Evolutionary conservation across 1,140 invertebrate species (phyloP).

Genomic region (Macrosteles quadrilineatus): DNA sequence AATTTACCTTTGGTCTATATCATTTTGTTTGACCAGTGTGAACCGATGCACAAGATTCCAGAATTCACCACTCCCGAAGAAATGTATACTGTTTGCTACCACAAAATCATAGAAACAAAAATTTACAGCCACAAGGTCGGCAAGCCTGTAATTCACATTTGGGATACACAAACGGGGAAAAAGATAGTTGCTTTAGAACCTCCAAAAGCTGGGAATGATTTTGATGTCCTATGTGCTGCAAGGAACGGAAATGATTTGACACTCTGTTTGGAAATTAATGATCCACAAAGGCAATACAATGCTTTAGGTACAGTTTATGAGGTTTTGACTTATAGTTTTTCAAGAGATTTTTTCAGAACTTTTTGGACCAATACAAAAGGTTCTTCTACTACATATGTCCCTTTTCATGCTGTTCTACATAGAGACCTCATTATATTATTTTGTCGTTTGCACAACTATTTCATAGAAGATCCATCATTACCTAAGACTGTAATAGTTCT

Average conservation of each 20-base stretch:
- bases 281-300: neutral
- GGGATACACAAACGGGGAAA: neutral
- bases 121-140: conserved; percentile 15
- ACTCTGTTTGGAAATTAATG: conserved; percentile 10
- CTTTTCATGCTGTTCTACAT: conserved; percentile 1
- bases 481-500: conserved; percentile 4
- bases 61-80: conserved; percentile 1
- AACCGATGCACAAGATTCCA: neutral
- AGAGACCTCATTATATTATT: conserved; percentile 2
- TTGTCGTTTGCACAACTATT: conserved; percentile 8
- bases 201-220: neutral
- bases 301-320: conserved; percentile 9
- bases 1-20: neutral
- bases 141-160: conserved; percentile 1
- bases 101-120: conserved; percentile 16
- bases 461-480: conserved; percentile 1
- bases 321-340: conserved; percentile 5
- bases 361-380: neutral
- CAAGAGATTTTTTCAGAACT: conserved; percentile 15
- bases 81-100: conserved; percentile 10
- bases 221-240: neutral
- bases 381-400: neutral
- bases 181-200: neutral
- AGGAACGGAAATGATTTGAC: neutral
- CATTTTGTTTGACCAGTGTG: neutral